Base-by-base conservation (phyloP, 2,113 vertebrate genomes). In the Ciconia stormi region DNA sequence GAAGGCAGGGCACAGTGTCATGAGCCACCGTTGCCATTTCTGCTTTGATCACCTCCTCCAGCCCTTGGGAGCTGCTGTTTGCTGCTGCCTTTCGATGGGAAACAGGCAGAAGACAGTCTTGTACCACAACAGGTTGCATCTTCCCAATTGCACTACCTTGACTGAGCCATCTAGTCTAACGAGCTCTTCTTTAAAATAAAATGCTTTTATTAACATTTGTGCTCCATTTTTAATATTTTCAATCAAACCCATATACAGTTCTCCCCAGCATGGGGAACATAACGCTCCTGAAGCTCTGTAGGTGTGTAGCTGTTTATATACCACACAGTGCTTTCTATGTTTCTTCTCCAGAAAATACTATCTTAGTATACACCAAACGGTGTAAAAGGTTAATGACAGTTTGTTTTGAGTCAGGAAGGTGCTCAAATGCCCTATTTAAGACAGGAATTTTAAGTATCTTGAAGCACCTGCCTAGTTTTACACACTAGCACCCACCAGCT, bases 401-500 rank as follows among this genome's bases (percentile, higher is more conserved):
- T 56, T 77, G 30, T 17, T 69, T 36, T 32, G 50, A 87, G 59
- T 67, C 20, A 79, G 46, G 46, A 89, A 52, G 26, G 20, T 27
- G 67, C 10, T 56, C 50, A 81, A 34, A n/a, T 36, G 16, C 27
- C 36, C 87, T 55, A 50, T 47, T 67, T 61, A 66, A 74, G 49
- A 56, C 4, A 71, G 13, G 9, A 38, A 86, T 62, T 82, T 85
- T 66, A 62, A 71, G 44, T 47, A 38, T n/a, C 47, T 13, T 47
- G 47, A 79, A 84, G 56, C 9, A 92, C 30, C 30, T 81, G 38
- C 11, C 29, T 50, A 18, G 10, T 29, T 86, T 80, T 92, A 59
- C 0, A 2, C 6, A 47, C 23, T 52, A 74, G 46, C 14, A 93
- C 13, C 40, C 42, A 30, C 19, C 0, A 0, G n/a, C 15, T 78